Base-by-base conservation (phyloP, 1,140 invertebrate genomes). In the Drosophila hydei region DNA sequence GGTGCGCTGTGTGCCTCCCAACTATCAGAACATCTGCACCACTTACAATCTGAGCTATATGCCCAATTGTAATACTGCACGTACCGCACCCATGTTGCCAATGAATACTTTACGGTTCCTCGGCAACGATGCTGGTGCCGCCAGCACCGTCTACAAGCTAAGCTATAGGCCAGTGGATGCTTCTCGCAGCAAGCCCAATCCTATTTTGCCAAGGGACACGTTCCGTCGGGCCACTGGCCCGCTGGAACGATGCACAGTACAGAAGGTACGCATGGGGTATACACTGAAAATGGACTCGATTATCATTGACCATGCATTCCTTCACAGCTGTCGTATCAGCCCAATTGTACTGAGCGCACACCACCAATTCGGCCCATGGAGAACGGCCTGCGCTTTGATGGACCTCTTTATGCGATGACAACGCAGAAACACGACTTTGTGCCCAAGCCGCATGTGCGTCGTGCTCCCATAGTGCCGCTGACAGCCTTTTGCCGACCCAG, bases 341-440 rank as follows among this genome's bases (percentile, higher is more conserved):
- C 93, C 6, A 92, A 93, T 38, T 93, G 81, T 48, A 67, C 91
- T 0, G 79, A 91, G 47, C 93, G 93, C 8, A 89, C 91, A 0
- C 80, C 77, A 0, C 78, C 90, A 14, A 92, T 93, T 21, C 73
- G 87, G 0, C 91, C 91, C 5, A 81, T 75, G 69, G 78, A 85
- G 40, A 89, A 90, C 40, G 77, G 77, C 7, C 42, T 91, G 45
- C 79, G 85, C 9, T 91, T 94, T 1, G 92, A 93, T 79, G 95
- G 95, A 6, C 94, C 95, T 18, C 95, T 96, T 92, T 94, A 95
- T 83, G 93, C 94, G 63, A 91, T 94, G 60, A 96, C 95, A 1
- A 95, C 95, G 8, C 94, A 95, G 62, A 95, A 95, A 65, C 94
- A 95, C 74, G 95, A 96, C 92, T 96, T 94, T 79, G 94, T 94